Conservation (phyloP, 2,888 invertebrate genomes). For the Nomada lathburiana region DNA sequence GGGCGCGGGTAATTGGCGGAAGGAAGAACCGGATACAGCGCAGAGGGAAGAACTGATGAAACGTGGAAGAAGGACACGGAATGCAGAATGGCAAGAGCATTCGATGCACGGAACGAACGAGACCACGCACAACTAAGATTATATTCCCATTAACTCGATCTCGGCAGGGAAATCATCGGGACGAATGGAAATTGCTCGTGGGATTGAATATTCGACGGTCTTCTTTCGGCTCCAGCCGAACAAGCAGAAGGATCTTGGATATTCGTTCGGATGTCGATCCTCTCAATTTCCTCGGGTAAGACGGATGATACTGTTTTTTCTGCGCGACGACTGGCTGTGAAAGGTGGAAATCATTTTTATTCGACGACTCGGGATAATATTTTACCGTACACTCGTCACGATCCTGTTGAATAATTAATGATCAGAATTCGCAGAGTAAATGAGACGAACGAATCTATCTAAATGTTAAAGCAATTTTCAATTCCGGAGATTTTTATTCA, state of each 20-base stretch:
- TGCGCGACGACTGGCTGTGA: background rate
- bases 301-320: constrained; percentile 28
- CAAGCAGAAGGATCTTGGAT: constrained; percentile 31
- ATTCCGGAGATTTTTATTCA: too few species aligned
- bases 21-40: constrained; percentile 70
- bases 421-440: background rate
- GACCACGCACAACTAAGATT: constrained; percentile 81
- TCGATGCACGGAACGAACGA: constrained; percentile 68
- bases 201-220: constrained; percentile 56
- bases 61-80: constrained; percentile 48
- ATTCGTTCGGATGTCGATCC: constrained; percentile 32
- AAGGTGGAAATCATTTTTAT: constrained; percentile 2
- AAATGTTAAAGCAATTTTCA: background rate
- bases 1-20: constrained; percentile 72
- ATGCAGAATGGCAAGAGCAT: constrained; percentile 63
- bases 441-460: background rate
- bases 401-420: background rate
- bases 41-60: constrained; percentile 33
- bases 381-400: background rate
- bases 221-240: constrained; percentile 29
- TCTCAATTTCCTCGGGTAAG: constrained; percentile 40
- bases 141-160: constrained; percentile 80
- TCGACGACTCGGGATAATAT: background rate
- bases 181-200: constrained; percentile 66
- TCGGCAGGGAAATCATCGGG: constrained; percentile 64